Evolutionary conservation across 2,797 vertebrate genomes (phyloP).

Genomic region (Onychomys arenicola): DNA sequence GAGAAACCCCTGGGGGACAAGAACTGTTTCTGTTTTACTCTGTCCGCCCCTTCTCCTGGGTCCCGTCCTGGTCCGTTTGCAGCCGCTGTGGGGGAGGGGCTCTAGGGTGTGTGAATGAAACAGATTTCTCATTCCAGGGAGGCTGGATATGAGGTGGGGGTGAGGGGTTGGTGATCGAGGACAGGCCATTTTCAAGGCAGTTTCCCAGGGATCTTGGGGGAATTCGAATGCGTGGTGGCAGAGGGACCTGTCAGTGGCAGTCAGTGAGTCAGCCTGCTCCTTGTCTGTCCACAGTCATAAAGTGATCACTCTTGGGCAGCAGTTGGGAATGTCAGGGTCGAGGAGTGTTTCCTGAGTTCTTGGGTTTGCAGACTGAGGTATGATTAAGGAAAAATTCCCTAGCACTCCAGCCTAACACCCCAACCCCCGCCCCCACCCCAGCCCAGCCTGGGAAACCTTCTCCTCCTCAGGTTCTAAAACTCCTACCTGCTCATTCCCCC

Average conservation of each 20-base stretch:
- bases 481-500: neutral
- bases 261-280: constrained; percentile 70
- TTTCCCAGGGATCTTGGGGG: constrained; percentile 58
- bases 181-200: neutral
- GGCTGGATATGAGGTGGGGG: neutral
- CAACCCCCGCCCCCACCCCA: too few species aligned
- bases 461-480: neutral
- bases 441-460: neutral
- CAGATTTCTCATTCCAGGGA: constrained; percentile 2
- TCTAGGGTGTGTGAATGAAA: too few species aligned
- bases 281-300: constrained; percentile 70
- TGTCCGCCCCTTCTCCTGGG: neutral
- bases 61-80: neutral
- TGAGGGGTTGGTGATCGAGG: neutral
- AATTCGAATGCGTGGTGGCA: constrained; percentile 35
- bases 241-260: neutral
- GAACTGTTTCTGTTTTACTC: constrained; percentile 66
- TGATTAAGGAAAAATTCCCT: constrained; percentile 75
- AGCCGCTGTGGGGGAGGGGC: neutral
- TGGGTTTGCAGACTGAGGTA: constrained; percentile 24
- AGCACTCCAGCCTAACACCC: neutral
- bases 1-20: constrained; percentile 63
- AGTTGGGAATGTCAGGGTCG: constrained; percentile 46
- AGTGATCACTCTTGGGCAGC: neutral
- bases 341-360: constrained; percentile 58